Conservation (phyloP, 2,888 invertebrate species). For the Nephrotoma guestfalica region DNA sequence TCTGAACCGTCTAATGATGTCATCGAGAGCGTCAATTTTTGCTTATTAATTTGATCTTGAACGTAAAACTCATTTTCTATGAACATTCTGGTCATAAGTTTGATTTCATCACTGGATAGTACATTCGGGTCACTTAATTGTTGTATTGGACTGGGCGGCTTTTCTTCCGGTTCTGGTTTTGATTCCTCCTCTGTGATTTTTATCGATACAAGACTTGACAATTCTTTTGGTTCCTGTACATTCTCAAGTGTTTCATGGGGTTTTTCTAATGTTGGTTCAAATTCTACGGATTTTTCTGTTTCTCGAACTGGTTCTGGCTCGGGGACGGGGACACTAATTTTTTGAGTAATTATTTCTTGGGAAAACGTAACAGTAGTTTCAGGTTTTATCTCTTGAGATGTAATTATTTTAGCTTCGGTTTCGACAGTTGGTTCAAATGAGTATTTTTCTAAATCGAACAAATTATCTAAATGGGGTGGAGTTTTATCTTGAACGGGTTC, state of each 20-base stretch:
- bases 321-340: neutral
- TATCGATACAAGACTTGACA: neutral
- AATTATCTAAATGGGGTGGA: neutral
- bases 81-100: constrained; percentile 21
- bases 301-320: neutral
- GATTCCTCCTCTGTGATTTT: neutral
- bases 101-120: neutral
- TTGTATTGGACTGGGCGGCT: neutral
- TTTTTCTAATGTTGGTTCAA: neutral
- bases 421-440: neutral
- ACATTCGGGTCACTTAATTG: neutral
- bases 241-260: neutral
- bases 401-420: neutral
- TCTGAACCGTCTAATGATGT: constrained; percentile 29
- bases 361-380: neutral
- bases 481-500: neutral
- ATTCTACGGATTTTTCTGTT: neutral
- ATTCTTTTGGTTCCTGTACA: neutral
- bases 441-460: neutral
- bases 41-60: constrained; percentile 16
- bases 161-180: neutral
- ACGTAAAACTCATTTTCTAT: constrained; percentile 22
- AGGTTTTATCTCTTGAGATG: neutral
- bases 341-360: neutral
- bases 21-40: constrained; percentile 24